Evolutionary conservation across 2,797 vertebrate genomes (phyloP), one percentile per base, ranked within the genome.

Genomic region (Mastacembelus armatus): DNA sequence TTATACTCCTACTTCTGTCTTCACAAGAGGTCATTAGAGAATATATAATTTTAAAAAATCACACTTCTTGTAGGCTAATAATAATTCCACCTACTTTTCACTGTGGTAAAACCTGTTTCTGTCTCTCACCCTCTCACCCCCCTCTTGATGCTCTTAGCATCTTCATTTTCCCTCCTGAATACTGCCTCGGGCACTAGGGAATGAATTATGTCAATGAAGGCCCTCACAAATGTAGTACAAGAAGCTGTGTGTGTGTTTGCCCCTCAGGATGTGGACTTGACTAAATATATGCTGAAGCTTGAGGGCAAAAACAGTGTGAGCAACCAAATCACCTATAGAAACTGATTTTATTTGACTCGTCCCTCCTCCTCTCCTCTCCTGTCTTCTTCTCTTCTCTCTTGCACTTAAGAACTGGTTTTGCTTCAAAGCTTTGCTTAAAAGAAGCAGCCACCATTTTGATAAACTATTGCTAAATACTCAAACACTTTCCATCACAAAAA

Each of bases 261-360:
- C 49, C 63, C 54, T 38, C 19, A 27, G 71, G 80, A 72, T 62
- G 50, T 64, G 16, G 68, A 77, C 55, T 49, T 65, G 44, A 70
- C 58, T 71, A 77, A 87, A 82, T 84, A 64, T 79, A 80, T 81
- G 32, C 66, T 52, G 61, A 68, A 58, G 74, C 83, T 70, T 15
- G 52, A 77, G 63, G 78, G 54, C 39, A 74, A 44, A 80, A 61
- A 48, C 47, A 29, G 38, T 26, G 43, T 52, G 52, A 66, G 64
- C 48, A 66, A 47, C 42, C 36, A 57, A 62, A 55, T 66, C 50
- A 54, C 61, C 43, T 66, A 44, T 8, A 45, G 52, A 54, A 59
- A 55, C 35, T 52, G 51, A 57, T 68, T 72, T 43, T 33, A 47
- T 66, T 70, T 48, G 47, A 65, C 45, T 19, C 60, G 59, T 69